A percentile compares a stretch with the other conserved stretches of the same genome.
phyloP scores from a whole-genome alignment of 2,797 vertebrate species.

The Pseudocheirus occidentalis region DNA sequence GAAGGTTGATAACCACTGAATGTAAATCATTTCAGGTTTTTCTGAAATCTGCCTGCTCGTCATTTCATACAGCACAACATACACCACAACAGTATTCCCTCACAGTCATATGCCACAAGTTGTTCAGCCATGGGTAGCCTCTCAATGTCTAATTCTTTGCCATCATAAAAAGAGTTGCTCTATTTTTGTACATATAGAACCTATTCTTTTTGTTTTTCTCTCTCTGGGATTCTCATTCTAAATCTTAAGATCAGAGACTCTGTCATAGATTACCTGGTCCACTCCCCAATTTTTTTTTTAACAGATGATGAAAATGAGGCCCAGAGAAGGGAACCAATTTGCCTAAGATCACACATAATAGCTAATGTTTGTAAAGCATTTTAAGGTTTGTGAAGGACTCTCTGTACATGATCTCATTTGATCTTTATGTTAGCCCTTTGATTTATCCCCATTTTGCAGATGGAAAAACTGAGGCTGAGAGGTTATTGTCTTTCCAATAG shows the following conservation, averaged over 20 bases:
- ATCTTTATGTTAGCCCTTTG: not conserved
- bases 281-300: not conserved
- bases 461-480: not conserved
- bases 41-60: not conserved
- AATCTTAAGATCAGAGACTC: not conserved
- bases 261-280: not conserved
- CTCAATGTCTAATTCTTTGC: not conserved
- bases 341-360: too few species aligned
- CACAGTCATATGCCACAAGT: not conserved
- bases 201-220: too few species aligned
- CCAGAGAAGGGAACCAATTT: too few species aligned
- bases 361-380: not conserved
- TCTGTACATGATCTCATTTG: not conserved
- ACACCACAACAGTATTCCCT: not conserved
- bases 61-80: not conserved
- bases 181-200: too few species aligned
- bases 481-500: not conserved
- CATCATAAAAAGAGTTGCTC: not conserved
- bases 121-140: not conserved
- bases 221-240: not conserved
- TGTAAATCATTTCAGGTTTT: not conserved
- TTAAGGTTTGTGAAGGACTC: not conserved
- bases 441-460: not conserved
- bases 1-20: too few species aligned
- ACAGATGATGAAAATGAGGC: not conserved